Evolutionary conservation across 1,140 invertebrate species (phyloP).

Genomic region (Sminthurides bifidus): DNA sequence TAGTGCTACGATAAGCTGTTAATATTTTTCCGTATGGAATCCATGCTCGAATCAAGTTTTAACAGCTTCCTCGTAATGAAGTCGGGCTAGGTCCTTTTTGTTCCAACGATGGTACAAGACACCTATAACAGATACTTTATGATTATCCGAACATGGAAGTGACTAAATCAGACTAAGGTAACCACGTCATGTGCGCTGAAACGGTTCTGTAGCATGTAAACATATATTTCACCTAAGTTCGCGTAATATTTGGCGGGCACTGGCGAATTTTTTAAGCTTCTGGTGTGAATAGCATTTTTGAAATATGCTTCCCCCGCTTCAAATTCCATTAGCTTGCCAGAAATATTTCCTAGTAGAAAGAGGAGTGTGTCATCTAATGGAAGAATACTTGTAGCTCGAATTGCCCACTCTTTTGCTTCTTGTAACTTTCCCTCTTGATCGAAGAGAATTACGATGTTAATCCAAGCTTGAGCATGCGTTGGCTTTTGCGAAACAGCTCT

Average conservation of each 20-base stretch:
- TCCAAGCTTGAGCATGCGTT: constrained; percentile 74
- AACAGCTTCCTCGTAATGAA: constrained; percentile 64
- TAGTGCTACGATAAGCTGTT: too few relatives aligned
- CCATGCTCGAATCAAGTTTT: constrained; percentile 52
- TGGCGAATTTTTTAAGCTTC: constrained; percentile 51
- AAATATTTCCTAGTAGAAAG: constrained; percentile 77
- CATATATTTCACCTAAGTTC: constrained; percentile 59
- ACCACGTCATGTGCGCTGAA: too few relatives aligned
- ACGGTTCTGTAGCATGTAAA: background rate
- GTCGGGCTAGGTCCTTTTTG: constrained; percentile 56
- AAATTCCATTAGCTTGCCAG: constrained; percentile 67
- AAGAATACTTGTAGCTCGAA: constrained; percentile 52
- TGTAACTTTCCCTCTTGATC: constrained; percentile 65
- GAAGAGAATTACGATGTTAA: constrained; percentile 74
- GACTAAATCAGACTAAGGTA: background rate
- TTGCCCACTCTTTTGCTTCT: constrained; percentile 54
- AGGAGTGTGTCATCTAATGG: constrained; percentile 60
- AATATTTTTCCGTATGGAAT: constrained; percentile 55
- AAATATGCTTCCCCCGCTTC: constrained; percentile 69
- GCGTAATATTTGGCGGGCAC: constrained; percentile 51
- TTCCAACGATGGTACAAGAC: constrained; percentile 90
- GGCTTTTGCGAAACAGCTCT: constrained; percentile 65
- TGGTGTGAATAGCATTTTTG: constrained; percentile 34
- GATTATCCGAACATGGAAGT: background rate
- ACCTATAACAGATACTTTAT: constrained; percentile 45